Evolutionary conservation across 2,113 vertebrate species (phyloP).

Genomic region (Orthonyx spaldingii): DNA sequence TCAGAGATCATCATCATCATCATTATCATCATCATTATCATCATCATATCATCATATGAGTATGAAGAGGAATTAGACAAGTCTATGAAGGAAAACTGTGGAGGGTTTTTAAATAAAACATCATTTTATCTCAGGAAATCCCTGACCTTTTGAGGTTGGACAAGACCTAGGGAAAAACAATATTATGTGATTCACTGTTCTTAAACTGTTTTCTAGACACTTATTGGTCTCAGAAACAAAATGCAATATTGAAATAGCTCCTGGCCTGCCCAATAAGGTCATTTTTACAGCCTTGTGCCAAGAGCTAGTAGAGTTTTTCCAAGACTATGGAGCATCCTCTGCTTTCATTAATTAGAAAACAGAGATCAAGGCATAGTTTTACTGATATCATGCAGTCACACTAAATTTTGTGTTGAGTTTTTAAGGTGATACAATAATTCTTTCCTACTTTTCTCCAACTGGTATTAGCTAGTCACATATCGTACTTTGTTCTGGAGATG

Average conservation of each 20-base stretch:
- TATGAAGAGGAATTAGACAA: not conserved
- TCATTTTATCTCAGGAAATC: not conserved
- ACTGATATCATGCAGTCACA: not conserved
- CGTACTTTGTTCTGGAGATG: not conserved
- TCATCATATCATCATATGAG: no score
- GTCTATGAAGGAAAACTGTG: not conserved
- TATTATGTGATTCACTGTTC: not conserved
- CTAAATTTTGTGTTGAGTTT: not conserved
- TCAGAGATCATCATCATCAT: rapidly evolving
- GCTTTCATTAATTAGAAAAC: not conserved
- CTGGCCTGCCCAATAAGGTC: not conserved
- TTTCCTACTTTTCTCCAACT: not conserved
- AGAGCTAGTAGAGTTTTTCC: not conserved
- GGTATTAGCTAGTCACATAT: not conserved
- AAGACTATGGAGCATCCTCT: not conserved
- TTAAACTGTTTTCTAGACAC: not conserved
- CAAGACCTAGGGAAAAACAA: not conserved
- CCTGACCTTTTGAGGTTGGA: not conserved
- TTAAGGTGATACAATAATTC: not conserved
- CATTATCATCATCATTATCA: no score
- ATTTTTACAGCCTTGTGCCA: not conserved
- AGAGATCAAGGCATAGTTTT: not conserved
- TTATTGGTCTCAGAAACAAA: not conserved
- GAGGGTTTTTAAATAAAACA: not conserved
- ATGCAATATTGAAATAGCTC: not conserved